Percentiles rank a stretch among this genome's conserved stretches.
Conservation (phyloP, 2,113 vertebrate genomes). For the Plecotus auritus region DNA sequence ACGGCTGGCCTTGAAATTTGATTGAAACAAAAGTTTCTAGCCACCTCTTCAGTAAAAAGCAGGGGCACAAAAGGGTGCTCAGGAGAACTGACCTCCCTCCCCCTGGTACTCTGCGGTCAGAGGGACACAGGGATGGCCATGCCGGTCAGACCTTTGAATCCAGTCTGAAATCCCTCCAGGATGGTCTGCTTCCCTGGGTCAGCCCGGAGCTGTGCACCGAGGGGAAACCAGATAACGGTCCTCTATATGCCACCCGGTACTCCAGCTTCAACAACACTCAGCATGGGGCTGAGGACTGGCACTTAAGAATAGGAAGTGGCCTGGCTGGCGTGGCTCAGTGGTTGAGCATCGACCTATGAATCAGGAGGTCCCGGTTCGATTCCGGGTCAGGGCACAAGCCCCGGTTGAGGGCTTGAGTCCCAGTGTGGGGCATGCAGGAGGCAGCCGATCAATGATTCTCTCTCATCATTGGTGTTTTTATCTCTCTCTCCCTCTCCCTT, state of each 20-base stretch:
- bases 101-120: background rate
- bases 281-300: background rate
- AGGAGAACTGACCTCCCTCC: background rate
- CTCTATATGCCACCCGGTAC: too few species aligned
- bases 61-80: background rate
- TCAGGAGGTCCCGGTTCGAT: too few species aligned
- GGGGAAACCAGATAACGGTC: background rate
- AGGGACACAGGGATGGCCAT: background rate
- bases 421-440: too few species aligned
- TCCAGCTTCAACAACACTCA: background rate
- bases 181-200: background rate
- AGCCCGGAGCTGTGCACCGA: fast-evolving
- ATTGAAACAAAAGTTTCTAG: background rate
- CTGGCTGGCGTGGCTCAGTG: too few species aligned
- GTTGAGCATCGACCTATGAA: too few species aligned
- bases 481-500: too few species aligned
- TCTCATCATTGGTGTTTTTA: too few species aligned
- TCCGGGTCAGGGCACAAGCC: too few species aligned
- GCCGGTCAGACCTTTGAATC: background rate
- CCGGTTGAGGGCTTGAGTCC: too few species aligned
- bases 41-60: background rate
- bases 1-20: background rate
- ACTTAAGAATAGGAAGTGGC: background rate
- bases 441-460: too few species aligned
- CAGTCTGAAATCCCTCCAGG: background rate